phyloP scores from a whole-genome alignment of 2,888 invertebrate genomes.

The Coronaproctus castanopsis region DNA sequence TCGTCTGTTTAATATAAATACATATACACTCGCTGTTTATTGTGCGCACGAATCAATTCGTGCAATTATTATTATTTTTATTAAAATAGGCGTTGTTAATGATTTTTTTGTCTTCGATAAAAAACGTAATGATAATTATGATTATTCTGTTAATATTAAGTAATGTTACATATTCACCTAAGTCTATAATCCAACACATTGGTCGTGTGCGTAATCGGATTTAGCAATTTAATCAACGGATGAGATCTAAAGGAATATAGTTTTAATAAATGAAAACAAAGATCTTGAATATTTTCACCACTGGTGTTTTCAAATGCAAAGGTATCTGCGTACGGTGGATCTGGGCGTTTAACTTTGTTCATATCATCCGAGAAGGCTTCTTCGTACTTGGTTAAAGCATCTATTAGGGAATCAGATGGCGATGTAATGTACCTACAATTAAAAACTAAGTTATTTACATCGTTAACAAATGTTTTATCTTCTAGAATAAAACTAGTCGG shows the following conservation, averaged over 20 bases:
- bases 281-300: slow-evolving; percentile 31
- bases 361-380: slow-evolving; percentile 35
- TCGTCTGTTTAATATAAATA: too few relatives aligned
- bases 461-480: too few relatives aligned
- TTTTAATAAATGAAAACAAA: slow-evolving; percentile 64
- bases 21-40: too few relatives aligned
- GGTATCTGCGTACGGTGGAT: slow-evolving; percentile 25
- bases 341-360: slow-evolving; percentile 26
- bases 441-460: too few relatives aligned
- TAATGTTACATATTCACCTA: too few relatives aligned
- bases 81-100: too few relatives aligned
- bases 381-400: slow-evolving; percentile 49
- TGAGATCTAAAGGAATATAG: slow-evolving; percentile 46
- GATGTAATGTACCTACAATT: slow-evolving; percentile 42
- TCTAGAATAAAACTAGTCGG: too few relatives aligned
- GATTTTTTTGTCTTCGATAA: too few relatives aligned
- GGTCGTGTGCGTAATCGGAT: slow-evolving; percentile 53
- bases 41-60: too few relatives aligned
- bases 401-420: slow-evolving; percentile 48
- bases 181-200: slow-evolving; percentile 66
- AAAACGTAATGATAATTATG: too few relatives aligned
- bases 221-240: slow-evolving; percentile 42
- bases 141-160: too few relatives aligned
- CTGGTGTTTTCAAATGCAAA: slow-evolving; percentile 20
- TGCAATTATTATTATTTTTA: too few relatives aligned